Conservation (phyloP, 2,888 invertebrate species). For the Euzetes globulus region DNA sequence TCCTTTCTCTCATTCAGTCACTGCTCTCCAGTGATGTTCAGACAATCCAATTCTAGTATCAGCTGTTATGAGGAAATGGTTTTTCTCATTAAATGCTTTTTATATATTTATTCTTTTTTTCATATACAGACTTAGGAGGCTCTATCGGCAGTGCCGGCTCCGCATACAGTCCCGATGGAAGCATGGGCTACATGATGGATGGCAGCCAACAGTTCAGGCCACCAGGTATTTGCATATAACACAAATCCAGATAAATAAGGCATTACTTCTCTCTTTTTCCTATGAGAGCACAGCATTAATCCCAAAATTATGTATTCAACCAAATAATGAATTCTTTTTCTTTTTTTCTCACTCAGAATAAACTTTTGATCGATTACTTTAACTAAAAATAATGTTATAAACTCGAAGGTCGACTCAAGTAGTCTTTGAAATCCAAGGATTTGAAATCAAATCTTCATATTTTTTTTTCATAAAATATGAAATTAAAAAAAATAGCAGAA, state of each 20-base stretch:
- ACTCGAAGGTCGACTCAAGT: not conserved
- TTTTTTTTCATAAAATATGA: not conserved
- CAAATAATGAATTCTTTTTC: not conserved
- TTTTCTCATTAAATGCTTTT: constrained; percentile 34
- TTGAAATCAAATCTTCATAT: not conserved
- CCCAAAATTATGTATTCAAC: constrained; percentile 1
- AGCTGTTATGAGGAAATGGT: constrained; percentile 11
- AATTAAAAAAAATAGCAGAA: too few relatives aligned
- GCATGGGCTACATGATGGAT: constrained; percentile 94
- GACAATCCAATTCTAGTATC: constrained; percentile 27
- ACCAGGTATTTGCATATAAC: constrained; percentile 50
- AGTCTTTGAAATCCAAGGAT: not conserved
- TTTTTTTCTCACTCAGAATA: not conserved
- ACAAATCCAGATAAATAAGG: constrained; percentile 13
- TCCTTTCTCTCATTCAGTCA: constrained; percentile 5
- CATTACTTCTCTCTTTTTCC: not conserved
- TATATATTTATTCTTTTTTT: constrained; percentile 28
- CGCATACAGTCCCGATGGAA: constrained; percentile 91
- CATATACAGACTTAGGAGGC: constrained; percentile 39
- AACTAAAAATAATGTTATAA: not conserved
- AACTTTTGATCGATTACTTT: not conserved
- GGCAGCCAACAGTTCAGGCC: constrained; percentile 81
- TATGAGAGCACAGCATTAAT: not conserved
- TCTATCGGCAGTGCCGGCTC: constrained; percentile 41
- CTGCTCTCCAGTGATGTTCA: constrained; percentile 37